phyloP scores from a whole-genome alignment of 2,113 vertebrate species.

The Stegastes partitus region DNA sequence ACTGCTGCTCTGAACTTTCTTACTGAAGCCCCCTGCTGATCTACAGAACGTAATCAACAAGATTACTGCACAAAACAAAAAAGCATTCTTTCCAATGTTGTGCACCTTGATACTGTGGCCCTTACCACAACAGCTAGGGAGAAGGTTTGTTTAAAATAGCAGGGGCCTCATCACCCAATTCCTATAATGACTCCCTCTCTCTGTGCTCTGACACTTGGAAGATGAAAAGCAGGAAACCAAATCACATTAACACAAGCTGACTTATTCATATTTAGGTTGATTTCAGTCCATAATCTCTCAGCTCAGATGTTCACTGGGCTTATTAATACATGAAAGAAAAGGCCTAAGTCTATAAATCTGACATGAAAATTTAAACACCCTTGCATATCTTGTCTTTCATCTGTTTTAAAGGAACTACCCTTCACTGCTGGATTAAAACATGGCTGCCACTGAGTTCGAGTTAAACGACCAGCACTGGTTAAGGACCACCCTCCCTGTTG shows the following conservation, averaged over 20 bases:
- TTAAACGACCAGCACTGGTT: conserved; percentile 66
- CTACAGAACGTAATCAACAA: conserved; percentile 19
- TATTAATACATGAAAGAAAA: conserved; percentile 87
- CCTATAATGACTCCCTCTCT: conserved; percentile 71
- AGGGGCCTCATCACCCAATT: conserved; percentile 59
- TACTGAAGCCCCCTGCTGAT: conserved; percentile 6
- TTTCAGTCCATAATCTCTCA: conserved; percentile 82
- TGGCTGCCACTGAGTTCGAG: conserved; percentile 61
- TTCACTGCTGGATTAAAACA: conserved; percentile 72
- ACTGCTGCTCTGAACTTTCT: conserved; percentile 20
- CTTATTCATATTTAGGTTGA: conserved; percentile 85
- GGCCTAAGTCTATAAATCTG: conserved; percentile 83
- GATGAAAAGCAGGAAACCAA: conserved; percentile 80
- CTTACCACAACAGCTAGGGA: conserved; percentile 16
- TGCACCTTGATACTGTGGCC: conserved; percentile 16
- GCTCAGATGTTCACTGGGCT: conserved; percentile 82
- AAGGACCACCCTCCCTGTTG: conserved; percentile 73
- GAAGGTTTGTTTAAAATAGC: conserved; percentile 52
- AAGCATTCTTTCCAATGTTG: background rate
- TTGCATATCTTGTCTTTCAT: conserved; percentile 83
- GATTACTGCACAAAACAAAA: conserved; percentile 31
- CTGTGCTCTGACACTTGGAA: conserved; percentile 70
- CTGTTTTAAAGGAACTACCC: conserved; percentile 76
- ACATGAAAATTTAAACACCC: conserved; percentile 83
- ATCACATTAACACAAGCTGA: conserved; percentile 82